Conservation (phyloP, 2,797 vertebrate species). For the Lindbergichthys nudifrons region DNA sequence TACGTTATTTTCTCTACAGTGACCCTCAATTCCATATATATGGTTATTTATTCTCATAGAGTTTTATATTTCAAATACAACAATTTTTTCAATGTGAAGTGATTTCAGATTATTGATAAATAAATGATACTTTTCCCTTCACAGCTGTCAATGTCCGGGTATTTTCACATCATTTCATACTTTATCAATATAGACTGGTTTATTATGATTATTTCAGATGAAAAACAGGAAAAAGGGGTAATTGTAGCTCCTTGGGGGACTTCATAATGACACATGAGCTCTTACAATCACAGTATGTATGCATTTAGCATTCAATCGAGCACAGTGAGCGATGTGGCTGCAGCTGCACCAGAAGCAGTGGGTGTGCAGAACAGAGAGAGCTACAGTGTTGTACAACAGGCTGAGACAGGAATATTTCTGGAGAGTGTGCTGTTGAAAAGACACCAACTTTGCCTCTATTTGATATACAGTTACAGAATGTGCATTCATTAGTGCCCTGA, state of each 20-base stretch:
- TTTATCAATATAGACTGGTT: no score
- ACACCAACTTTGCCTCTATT: background rate
- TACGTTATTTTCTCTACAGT: background rate
- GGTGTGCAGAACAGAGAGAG: background rate
- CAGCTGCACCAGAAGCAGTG: slow-evolving; percentile 35
- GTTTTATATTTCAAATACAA: background rate
- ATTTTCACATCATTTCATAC: background rate
- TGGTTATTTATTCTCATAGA: background rate
- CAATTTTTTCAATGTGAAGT: background rate
- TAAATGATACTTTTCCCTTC: background rate
- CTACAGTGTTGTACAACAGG: background rate
- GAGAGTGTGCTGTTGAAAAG: background rate
- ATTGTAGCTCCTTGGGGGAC: slow-evolving; percentile 1
- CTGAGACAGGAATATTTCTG: slow-evolving; percentile 1
- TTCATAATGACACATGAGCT: slow-evolving; percentile 1
- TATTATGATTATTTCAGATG: background rate
- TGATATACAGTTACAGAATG: background rate
- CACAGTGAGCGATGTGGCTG: slow-evolving; percentile 32
- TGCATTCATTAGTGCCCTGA: background rate
- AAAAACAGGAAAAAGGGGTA: background rate
- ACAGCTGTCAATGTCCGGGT: background rate
- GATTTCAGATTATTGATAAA: background rate
- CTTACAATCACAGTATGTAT: background rate
- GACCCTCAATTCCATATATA: background rate
- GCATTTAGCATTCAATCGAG: slow-evolving; percentile 35